Conservation (phyloP, 1,140 invertebrate genomes). For the Apis dorsata region DNA sequence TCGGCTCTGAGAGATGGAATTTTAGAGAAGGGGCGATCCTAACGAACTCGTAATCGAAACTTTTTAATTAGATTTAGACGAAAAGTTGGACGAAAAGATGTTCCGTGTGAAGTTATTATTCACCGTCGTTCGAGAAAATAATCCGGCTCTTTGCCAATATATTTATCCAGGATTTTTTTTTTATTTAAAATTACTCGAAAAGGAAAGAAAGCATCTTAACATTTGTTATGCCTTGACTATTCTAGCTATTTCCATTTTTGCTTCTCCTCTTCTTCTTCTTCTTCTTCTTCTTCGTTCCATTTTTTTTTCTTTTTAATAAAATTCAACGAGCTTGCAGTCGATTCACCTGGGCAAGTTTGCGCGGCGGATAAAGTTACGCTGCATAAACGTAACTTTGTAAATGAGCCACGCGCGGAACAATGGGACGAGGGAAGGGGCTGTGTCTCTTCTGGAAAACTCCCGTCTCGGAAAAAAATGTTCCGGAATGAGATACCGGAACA, state of each 20-base stretch:
- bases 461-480: conserved; percentile 37
- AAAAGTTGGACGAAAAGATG: neutral
- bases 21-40: neutral
- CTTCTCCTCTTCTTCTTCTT: neutral
- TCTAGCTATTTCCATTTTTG: neutral
- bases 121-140: neutral
- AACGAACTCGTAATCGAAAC: conserved; percentile 24
- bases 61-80: neutral
- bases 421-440: neutral
- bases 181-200: neutral
- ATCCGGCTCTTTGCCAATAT: neutral
- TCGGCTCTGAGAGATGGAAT: neutral
- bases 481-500: conserved; percentile 39
- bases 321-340: conserved; percentile 32
- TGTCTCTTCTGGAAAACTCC: conserved; percentile 22
- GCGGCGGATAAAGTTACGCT: conserved; percentile 20
- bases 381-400: conserved; percentile 40
- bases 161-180: neutral
- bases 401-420: conserved; percentile 45
- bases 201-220: neutral
- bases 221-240: neutral
- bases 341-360: conserved; percentile 14
- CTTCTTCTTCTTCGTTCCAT: neutral
- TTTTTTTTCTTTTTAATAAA: neutral
- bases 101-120: no score